A percentile compares a stretch with the other conserved stretches of the same genome.
phyloP scores from a whole-genome alignment of 2,113 vertebrate species.

The Hystrix brachyura region DNA sequence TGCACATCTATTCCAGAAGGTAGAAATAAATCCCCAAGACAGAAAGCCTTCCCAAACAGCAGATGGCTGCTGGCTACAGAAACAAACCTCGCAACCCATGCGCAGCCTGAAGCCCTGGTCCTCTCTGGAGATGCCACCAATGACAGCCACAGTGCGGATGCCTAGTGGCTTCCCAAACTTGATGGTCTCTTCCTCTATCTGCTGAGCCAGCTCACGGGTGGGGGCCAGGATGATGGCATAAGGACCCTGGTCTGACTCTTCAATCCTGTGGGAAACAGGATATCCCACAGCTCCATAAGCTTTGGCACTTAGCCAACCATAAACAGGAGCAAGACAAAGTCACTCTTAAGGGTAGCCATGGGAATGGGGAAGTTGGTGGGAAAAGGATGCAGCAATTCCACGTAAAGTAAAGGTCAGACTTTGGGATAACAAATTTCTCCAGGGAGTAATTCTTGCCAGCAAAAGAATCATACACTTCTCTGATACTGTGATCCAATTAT shows the following conservation, averaged over 20 bases:
- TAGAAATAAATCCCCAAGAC: background rate
- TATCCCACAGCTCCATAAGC: conserved; percentile 42
- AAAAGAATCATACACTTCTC: conserved; percentile 13
- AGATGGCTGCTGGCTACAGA: background rate
- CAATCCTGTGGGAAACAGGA: conserved; percentile 91
- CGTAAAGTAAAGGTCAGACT: conserved; percentile 46
- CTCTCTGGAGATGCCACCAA: conserved; percentile 98
- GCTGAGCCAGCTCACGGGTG: conserved; percentile 98
- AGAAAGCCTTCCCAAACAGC: background rate
- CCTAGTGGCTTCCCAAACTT: conserved; percentile 98
- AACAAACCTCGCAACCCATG: conserved; percentile 97
- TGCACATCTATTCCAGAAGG: conserved; percentile 16
- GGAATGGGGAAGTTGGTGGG: background rate
- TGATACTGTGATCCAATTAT: conserved; percentile 30
- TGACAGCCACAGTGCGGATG: conserved; percentile 98
- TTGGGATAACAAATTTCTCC: background rate
- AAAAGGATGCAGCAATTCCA: background rate
- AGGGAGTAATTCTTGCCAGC: background rate
- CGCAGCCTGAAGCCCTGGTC: conserved; percentile 98
- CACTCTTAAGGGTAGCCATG: background rate
- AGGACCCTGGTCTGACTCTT: conserved; percentile 98
- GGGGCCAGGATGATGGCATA: conserved; percentile 98
- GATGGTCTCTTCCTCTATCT: conserved; percentile 99
- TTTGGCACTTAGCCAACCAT: conserved; percentile 49
- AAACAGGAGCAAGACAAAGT: background rate